Percentiles rank a stretch among this genome's conserved stretches.
Evolutionary conservation across 1,140 invertebrate genomes (phyloP).

Genomic region (Medauroidea extradentata): DNA sequence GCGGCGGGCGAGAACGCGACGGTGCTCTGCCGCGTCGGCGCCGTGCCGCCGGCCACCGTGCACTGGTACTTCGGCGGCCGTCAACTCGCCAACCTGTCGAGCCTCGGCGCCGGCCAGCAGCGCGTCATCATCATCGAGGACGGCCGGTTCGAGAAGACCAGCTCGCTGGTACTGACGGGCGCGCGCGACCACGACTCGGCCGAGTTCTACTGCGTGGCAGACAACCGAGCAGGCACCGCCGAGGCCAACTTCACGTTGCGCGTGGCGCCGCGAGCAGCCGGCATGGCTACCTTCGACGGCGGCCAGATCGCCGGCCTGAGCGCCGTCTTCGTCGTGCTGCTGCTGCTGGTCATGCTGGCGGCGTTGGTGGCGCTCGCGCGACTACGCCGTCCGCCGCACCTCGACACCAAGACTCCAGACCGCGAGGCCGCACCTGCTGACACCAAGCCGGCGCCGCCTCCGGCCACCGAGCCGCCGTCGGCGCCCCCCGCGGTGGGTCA

Average conservation of each 20-base stretch:
- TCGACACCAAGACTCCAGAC: constrained; percentile 63
- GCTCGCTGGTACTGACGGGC: constrained; percentile 76
- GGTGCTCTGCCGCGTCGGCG: constrained; percentile 71
- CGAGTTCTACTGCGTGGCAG: constrained; percentile 86
- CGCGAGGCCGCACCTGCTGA: constrained; percentile 36
- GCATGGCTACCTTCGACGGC: constrained; percentile 72
- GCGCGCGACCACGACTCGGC: constrained; percentile 82
- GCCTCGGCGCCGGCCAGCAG: constrained; percentile 69
- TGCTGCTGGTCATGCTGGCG: constrained; percentile 69
- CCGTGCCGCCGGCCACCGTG: constrained; percentile 73
- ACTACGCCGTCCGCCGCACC: constrained; percentile 60
- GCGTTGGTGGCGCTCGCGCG: constrained; percentile 68
- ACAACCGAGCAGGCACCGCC: constrained; percentile 87
- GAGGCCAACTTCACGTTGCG: constrained; percentile 87
- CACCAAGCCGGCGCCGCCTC: constrained; percentile 54
- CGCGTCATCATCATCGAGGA: constrained; percentile 75
- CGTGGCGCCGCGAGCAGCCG: constrained; percentile 68
- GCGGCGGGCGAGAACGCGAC: constrained; percentile 79
- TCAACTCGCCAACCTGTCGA: constrained; percentile 70
- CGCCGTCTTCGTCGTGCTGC: constrained; percentile 71
- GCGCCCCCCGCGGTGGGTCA: constrained; percentile 54
- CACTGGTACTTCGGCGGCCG: constrained; percentile 86
- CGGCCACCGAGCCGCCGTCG: constrained; percentile 61
- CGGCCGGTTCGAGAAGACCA: constrained; percentile 64
- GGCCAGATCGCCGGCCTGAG: constrained; percentile 82